Evolutionary conservation across 2,888 invertebrate genomes (phyloP).

Genomic region (Smittia sp.): DNA sequence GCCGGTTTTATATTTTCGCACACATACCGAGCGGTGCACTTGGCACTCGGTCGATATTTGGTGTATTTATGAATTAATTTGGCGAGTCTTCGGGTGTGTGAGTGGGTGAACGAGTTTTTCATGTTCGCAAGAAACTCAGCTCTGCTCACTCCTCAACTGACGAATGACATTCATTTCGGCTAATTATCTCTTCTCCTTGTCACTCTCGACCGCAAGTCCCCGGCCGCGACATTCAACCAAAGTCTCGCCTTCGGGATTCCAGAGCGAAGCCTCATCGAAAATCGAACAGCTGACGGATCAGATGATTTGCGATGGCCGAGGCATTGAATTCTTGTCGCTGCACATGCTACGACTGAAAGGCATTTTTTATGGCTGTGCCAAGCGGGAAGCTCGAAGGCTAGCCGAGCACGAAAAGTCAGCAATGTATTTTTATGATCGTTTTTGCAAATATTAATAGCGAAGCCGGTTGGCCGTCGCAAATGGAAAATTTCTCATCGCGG

Average conservation of each 20-base stretch:
- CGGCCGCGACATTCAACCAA: background rate
- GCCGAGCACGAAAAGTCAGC: background rate
- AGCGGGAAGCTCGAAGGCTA: background rate
- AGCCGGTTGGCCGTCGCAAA: background rate
- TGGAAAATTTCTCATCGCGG: background rate
- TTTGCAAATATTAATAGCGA: background rate
- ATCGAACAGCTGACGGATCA: constrained; percentile 33
- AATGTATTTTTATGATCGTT: background rate
- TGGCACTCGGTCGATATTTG: constrained; percentile 30
- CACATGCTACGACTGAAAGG: background rate
- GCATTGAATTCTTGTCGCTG: constrained; percentile 13
- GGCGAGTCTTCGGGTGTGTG: background rate
- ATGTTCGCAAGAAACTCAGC: background rate
- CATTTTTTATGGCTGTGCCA: background rate
- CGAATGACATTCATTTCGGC: background rate
- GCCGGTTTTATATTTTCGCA: constrained; percentile 14
- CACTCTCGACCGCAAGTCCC: background rate
- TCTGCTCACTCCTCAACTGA: background rate
- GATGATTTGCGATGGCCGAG: background rate
- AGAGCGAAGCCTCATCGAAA: background rate
- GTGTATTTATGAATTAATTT: background rate
- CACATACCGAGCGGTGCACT: constrained; percentile 27
- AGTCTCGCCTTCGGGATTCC: background rate
- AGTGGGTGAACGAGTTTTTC: constrained; percentile 18
- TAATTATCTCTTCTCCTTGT: background rate